A percentile compares a stretch with the other conserved stretches of the same genome.
phyloP scores from a whole-genome alignment of 2,113 vertebrate genomes.

The Campylomormyrus numenius region DNA sequence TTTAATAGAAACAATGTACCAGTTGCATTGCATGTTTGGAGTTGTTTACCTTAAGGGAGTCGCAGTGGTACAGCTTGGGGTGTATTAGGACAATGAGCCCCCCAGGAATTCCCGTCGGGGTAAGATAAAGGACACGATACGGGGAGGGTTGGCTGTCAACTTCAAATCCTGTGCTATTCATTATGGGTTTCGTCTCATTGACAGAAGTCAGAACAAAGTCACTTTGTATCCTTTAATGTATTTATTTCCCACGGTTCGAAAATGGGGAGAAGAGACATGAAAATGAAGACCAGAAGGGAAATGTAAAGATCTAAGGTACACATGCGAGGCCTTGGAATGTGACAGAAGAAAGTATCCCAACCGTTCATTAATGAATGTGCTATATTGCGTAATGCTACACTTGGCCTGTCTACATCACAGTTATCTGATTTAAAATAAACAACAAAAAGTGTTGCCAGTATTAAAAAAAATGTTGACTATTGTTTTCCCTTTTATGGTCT shows the following conservation, averaged over 20 bases:
- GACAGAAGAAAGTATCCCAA: background rate
- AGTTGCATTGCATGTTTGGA: background rate
- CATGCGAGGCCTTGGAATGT: background rate
- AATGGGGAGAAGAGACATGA: background rate
- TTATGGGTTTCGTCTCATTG: conserved; percentile 7
- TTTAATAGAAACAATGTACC: background rate
- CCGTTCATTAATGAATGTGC: background rate
- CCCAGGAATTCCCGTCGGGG: background rate
- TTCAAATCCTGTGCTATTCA: background rate
- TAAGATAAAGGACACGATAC: background rate
- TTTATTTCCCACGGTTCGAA: background rate
- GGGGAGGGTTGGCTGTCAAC: background rate
- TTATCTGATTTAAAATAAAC: background rate
- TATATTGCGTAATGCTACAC: background rate
- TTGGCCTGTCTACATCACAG: background rate
- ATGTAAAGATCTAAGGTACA: background rate
- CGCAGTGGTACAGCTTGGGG: background rate
- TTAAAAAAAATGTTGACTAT: background rate
- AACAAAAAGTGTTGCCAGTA: background rate
- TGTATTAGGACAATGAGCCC: background rate
- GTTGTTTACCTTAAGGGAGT: background rate
- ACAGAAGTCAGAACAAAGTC: conserved; percentile 22
- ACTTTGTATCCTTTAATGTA: background rate
- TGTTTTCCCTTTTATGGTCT: background rate
- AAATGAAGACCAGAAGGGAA: background rate